Conservation (phyloP, 2,113 vertebrate species). For the Pollimyrus isidori region DNA sequence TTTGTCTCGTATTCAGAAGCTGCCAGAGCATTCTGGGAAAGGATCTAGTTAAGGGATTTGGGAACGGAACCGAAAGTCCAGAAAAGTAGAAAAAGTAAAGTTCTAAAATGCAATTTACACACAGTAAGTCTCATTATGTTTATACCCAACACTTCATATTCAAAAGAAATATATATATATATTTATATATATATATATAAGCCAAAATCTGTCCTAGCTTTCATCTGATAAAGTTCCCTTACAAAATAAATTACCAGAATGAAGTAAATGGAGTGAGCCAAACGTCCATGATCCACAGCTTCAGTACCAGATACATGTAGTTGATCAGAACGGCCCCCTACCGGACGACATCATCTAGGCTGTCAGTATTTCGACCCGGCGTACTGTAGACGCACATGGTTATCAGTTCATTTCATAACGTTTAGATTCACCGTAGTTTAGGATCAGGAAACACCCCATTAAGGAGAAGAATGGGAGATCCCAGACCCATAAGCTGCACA, state of each 20-base stretch:
- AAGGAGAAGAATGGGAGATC: not conserved
- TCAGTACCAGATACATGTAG: not conserved
- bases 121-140: not conserved
- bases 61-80: not conserved
- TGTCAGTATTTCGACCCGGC: not conserved
- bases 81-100: not conserved
- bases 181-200: not conserved
- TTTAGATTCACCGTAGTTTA: not conserved
- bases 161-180: not conserved
- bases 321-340: not conserved
- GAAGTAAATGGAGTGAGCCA: not conserved
- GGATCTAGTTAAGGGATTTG: not conserved
- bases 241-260: not conserved
- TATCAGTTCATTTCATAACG: not conserved
- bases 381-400: not conserved
- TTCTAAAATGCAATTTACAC: not conserved
- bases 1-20: not conserved
- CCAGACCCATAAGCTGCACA: constrained; percentile 8
- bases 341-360: too few species aligned
- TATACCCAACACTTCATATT: not conserved
- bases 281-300: not conserved
- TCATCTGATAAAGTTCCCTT: not conserved
- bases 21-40: not conserved
- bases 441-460: not conserved
- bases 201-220: not conserved